These are phyloP conservation scores for Phainopepla nitens DNA, from an alignment of 2,113 vertebrate genomes.

Conservation along the genomic window DNA sequence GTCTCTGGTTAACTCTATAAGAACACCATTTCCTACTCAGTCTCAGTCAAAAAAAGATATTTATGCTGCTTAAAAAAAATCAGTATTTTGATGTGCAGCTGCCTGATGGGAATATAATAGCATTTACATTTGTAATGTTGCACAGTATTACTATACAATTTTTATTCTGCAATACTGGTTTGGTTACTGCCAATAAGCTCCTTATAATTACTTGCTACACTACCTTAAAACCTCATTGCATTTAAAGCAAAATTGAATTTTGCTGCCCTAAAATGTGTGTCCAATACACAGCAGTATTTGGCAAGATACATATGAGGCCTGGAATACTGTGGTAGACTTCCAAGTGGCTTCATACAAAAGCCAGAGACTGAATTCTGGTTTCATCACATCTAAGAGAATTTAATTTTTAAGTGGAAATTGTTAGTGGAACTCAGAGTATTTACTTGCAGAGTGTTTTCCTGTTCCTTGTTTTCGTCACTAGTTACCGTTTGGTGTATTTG, in stretches of 20 bases:
- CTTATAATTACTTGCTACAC: background rate
- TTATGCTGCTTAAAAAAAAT: background rate
- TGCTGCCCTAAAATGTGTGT: background rate
- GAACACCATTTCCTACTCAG: background rate
- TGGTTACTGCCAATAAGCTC: background rate
- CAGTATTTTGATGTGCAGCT: background rate
- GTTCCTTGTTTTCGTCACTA: background rate
- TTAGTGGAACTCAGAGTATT: background rate
- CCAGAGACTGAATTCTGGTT: background rate
- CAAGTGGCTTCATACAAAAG: background rate
- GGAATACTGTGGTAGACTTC: background rate
- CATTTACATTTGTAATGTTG: background rate
- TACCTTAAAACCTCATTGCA: background rate
- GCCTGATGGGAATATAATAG: background rate
- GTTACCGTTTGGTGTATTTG: constrained; percentile 75
- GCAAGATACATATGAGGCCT: background rate
- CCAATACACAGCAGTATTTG: background rate
- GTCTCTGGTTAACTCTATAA: background rate
- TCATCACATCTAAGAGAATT: background rate
- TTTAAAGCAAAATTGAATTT: background rate
- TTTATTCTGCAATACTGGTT: background rate
- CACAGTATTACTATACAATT: background rate
- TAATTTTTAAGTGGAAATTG: background rate
- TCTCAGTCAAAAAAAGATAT: rapidly evolving
- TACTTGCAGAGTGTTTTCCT: background rate